Conservation (phyloP, 2,888 invertebrate species). For the Nycteola revayana region DNA sequence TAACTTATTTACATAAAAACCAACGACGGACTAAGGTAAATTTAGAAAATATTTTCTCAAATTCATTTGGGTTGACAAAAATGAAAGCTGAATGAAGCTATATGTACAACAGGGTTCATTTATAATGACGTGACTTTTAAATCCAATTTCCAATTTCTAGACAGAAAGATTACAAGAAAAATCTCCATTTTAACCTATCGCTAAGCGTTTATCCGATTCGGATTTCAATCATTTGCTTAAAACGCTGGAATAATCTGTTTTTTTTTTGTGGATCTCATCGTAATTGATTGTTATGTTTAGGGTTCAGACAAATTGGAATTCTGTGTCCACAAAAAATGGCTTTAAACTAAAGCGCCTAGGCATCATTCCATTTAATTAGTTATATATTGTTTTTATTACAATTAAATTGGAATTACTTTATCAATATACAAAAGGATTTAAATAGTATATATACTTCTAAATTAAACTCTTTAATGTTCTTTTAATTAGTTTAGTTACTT, state of each 20-base stretch:
- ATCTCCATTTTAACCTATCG: conserved; percentile 39
- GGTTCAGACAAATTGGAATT: no score
- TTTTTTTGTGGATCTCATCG: conserved; percentile 18
- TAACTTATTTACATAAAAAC: conserved; percentile 11
- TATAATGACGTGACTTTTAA: conserved; percentile 28
- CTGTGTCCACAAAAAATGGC: no score
- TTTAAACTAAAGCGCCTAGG: no score
- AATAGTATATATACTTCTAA: no score
- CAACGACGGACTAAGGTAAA: conserved; percentile 15
- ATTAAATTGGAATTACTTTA: no score
- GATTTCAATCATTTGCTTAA: conserved; percentile 53
- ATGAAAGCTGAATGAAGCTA: conserved; percentile 20
- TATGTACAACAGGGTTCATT: conserved; percentile 10
- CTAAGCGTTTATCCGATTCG: conserved; percentile 37
- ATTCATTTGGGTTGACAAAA: conserved; percentile 7
- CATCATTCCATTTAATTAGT: no score
- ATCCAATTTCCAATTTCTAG: conserved; percentile 32
- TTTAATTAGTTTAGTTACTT: no score
- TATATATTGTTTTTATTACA: no score
- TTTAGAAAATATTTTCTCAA: conserved; percentile 23
- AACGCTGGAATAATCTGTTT: conserved; percentile 47
- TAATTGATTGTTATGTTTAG: no score
- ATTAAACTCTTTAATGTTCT: no score
- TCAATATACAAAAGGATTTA: no score
- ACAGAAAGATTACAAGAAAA: conserved; percentile 33